Base-by-base conservation (phyloP, 2,797 vertebrate genomes). In the Rhynchonycteris naso region DNA sequence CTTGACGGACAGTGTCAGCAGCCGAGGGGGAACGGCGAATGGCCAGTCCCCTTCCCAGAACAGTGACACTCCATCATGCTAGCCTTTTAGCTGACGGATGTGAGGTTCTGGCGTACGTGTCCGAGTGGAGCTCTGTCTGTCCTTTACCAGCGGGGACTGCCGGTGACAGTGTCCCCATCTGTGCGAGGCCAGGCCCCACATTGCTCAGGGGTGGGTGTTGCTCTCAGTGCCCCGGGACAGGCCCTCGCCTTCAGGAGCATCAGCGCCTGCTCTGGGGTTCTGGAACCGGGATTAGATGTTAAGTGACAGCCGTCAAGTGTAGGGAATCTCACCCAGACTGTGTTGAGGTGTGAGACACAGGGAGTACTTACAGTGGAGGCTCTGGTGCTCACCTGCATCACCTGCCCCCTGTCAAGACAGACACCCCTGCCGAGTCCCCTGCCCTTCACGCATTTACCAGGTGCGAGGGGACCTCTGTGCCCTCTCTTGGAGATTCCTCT, bases 171-270 rank as follows among this genome's bases (percentile, higher is more conserved):
- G 1, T n/a, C 35, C 13, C 28, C 9, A 2, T 35, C 16, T 15
- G 13, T 58, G 26, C 26, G 5, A 1, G 8, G 16, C 75, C 47
- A 6, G 69, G 50, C 15, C 22, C 58, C 24, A 7, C 0, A 1
- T 33, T 16, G 89, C 33, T 38, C 13, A 3, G 2, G 16, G 61
- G 24, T 0, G 0, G 59, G n/a, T 4, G 18, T 33, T 28, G 38
- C 8, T 24, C 2, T 38, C 80, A 0, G 4, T 16, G 30, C 13
- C 24, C 50, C 7, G 1, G 43, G 16, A 43, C 1, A 0, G 2
- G 1, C 21, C 8, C 12, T 22, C 33, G 7, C 5, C 18, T 16
- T 22, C 7, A 3, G 7, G 10, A 21, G 88, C 6, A 21, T 43
- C 28, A 30, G 16, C 10, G n/a, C 15, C 71, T 38, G 63, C 38